Evolutionary conservation across 2,113 vertebrate species (phyloP).

Genomic region (Oenanthe melanoleuca): DNA sequence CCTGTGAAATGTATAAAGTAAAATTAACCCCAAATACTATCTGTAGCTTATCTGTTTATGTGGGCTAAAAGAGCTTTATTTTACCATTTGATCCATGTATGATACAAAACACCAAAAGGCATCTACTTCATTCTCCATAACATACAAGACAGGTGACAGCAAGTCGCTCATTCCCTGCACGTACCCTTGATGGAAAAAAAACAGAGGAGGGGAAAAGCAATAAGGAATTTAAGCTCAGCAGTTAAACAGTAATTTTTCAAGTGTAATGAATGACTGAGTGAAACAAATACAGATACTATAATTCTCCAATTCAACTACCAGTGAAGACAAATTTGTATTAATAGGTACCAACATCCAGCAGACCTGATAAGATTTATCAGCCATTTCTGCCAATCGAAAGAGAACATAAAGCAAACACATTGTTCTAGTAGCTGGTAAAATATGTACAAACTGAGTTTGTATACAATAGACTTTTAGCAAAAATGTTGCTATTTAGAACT

Average conservation of each 20-base stretch:
- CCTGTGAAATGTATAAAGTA: background rate
- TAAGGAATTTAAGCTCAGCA: background rate
- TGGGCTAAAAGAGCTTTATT: background rate
- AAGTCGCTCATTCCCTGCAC: constrained; percentile 98
- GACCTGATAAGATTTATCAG: background rate
- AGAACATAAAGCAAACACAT: background rate
- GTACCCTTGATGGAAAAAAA: constrained; percentile 80
- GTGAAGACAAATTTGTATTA: background rate
- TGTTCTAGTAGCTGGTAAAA: background rate
- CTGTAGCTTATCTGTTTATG: background rate
- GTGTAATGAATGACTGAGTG: background rate
- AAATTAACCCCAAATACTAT: background rate
- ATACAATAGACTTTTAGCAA: background rate
- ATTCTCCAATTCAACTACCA: background rate
- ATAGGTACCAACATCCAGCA: background rate
- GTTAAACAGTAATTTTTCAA: background rate
- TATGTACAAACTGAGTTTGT: background rate
- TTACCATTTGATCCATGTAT: constrained; percentile 97
- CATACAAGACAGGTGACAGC: constrained; percentile 91
- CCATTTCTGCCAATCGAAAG: background rate
- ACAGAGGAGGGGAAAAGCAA: background rate
- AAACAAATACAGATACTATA: background rate
- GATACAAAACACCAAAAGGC: constrained; percentile 97
- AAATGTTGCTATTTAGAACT: background rate
- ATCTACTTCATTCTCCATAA: constrained; percentile 97